These are phyloP conservation scores for Rachycentron canadum DNA, from an alignment of 2,797 vertebrate species.

Conservation along the genomic window DNA sequence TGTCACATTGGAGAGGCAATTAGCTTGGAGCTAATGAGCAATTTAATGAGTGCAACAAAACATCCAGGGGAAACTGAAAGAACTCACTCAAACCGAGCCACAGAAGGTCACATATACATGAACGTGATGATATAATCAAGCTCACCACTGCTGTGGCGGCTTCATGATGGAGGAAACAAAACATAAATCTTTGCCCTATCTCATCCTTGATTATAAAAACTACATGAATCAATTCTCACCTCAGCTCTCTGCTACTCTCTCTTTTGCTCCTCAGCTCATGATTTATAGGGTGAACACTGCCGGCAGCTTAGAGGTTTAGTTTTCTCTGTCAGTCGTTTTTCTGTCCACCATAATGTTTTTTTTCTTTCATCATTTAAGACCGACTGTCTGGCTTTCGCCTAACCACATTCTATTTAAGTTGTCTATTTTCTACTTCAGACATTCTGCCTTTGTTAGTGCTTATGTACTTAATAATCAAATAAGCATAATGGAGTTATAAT, in stretches of 20 bases:
- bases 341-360: background rate
- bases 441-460: background rate
- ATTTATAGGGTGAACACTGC: conserved; percentile 41
- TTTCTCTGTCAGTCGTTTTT: conserved; percentile 20
- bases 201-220: conserved; percentile 56
- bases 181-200: conserved; percentile 56
- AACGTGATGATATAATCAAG: conserved; percentile 19
- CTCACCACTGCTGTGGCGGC: conserved; percentile 24
- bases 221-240: conserved; percentile 54
- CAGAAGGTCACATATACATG: conserved; percentile 23
- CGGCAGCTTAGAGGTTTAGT: conserved; percentile 25
- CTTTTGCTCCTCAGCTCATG: conserved; percentile 25
- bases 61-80: conserved; percentile 36
- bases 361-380: conserved; percentile 15
- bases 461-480: background rate
- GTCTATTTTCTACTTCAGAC: background rate
- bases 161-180: conserved; percentile 35
- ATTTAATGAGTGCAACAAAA: conserved; percentile 77
- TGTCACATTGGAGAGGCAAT: conserved; percentile 64
- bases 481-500: background rate
- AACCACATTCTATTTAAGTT: background rate
- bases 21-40: conserved; percentile 72
- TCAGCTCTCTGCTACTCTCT: conserved; percentile 24
- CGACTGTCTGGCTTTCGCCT: background rate
- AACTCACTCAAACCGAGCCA: conserved; percentile 49